Conservation (phyloP, 2,797 vertebrate genomes). For the Chlorospingus semifuscus region DNA sequence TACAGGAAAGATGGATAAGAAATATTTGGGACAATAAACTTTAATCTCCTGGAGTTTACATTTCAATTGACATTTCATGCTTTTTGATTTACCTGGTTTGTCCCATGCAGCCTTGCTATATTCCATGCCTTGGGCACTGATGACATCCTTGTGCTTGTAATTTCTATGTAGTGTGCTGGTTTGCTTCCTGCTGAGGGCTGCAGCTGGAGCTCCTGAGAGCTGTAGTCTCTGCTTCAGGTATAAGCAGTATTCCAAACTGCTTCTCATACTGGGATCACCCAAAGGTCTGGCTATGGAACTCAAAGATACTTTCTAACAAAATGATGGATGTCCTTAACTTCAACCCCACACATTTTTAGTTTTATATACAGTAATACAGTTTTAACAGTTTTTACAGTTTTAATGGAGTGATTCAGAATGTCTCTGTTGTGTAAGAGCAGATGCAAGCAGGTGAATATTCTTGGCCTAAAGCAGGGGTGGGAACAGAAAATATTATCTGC, state of each 20-base stretch:
- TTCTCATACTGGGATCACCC: not conserved
- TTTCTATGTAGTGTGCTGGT: not conserved
- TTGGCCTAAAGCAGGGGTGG: conserved; percentile 9
- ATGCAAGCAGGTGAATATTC: not conserved
- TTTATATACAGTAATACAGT: not conserved
- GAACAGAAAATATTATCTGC: not conserved
- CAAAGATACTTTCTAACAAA: not conserved
- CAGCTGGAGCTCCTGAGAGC: not conserved
- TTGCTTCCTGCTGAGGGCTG: not conserved
- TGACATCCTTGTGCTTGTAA: not conserved
- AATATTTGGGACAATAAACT: not conserved
- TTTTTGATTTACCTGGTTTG: not conserved
- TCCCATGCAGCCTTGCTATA: not conserved
- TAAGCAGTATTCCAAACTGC: not conserved
- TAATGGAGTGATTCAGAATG: not conserved
- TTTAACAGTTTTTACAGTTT: not conserved
- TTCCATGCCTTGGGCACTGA: not conserved
- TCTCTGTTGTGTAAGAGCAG: not conserved
- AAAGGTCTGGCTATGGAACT: not conserved
- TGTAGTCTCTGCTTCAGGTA: not conserved
- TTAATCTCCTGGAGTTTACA: not conserved
- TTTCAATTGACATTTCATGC: not conserved
- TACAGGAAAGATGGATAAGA: not conserved
- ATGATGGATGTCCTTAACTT: not conserved
- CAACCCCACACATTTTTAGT: not conserved